phyloP scores from a whole-genome alignment of 2,888 invertebrate species.

The Euproctis similis region DNA sequence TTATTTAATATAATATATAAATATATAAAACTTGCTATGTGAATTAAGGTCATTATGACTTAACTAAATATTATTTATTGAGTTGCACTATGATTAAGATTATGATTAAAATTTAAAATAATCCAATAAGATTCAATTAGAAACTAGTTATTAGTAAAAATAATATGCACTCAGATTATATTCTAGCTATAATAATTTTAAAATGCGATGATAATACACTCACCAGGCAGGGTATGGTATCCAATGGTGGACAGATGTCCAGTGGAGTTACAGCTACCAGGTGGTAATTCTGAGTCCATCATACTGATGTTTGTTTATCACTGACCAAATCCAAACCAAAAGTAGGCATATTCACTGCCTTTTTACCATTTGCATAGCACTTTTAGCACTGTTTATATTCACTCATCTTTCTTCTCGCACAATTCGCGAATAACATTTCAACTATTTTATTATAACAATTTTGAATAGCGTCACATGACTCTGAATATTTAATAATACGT shows the following conservation, averaged over 20 bases:
- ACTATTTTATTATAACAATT: neutral
- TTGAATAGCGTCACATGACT: slow-evolving; percentile 12
- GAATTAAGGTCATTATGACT: no score
- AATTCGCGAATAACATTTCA: slow-evolving; percentile 18
- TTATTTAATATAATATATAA: no score
- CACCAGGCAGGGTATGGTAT: slow-evolving; percentile 62
- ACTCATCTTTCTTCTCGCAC: slow-evolving; percentile 8
- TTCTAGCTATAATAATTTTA: neutral
- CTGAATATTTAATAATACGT: slow-evolving; percentile 5
- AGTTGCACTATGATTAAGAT: no score
- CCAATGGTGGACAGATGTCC: slow-evolving; percentile 72
- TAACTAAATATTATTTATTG: no score
- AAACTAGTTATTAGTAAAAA: no score
- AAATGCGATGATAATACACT: slow-evolving; percentile 12
- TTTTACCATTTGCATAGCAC: slow-evolving; percentile 31
- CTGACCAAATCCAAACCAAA: slow-evolving; percentile 26
- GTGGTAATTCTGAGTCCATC: slow-evolving; percentile 71
- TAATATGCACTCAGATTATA: no score
- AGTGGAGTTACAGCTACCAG: slow-evolving; percentile 71
- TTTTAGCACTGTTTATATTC: slow-evolving; percentile 23
- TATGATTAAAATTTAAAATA: no score
- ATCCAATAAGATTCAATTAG: no score
- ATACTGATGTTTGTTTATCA: slow-evolving; percentile 40
- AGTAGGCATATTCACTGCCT: slow-evolving; percentile 30
- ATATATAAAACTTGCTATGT: no score